Percentiles rank a stretch among this genome's conserved stretches.
phyloP scores from a whole-genome alignment of 2,797 vertebrate species.

The Toxotes lorentzi region DNA sequence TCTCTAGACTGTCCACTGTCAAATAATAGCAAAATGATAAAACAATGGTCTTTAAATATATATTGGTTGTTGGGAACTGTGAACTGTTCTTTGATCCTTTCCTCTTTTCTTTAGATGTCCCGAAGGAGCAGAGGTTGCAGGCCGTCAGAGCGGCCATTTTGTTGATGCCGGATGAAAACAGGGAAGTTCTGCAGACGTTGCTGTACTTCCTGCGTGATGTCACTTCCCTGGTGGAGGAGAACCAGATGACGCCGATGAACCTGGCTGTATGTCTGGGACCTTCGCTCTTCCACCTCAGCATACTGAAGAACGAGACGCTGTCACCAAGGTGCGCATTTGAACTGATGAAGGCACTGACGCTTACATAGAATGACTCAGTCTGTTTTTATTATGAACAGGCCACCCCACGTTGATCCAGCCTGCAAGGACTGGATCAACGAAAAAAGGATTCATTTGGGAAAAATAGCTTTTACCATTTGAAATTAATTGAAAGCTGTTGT shows the following conservation, averaged over 20 bases:
- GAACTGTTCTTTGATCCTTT: background rate
- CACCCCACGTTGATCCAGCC: background rate
- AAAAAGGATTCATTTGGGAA: background rate
- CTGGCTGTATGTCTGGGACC: conserved; percentile 97
- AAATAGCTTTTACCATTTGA: background rate
- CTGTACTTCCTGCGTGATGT: conserved; percentile 95
- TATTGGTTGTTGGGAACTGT: background rate
- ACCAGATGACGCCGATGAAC: conserved; percentile 99
- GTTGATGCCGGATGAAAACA: conserved; percentile 96
- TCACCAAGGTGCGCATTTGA: conserved; percentile 88
- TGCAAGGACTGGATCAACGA: background rate
- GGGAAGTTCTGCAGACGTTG: conserved; percentile 94
- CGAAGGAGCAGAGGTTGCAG: conserved; percentile 94
- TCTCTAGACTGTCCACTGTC: too few relatives aligned
- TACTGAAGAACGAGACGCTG: conserved; percentile 92
- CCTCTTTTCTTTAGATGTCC: conserved; percentile 86
- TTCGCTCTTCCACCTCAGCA: conserved; percentile 97
- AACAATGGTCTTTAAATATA: too few relatives aligned
- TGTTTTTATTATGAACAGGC: background rate
- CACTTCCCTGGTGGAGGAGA: conserved; percentile 92
- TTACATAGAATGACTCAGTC: background rate
- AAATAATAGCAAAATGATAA: too few relatives aligned
- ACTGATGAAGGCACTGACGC: conserved; percentile 9
- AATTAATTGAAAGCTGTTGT: background rate
- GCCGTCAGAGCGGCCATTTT: conserved; percentile 94